Base-by-base conservation (phyloP, 1,140 invertebrate genomes). In the Halictus rubicundus region DNA sequence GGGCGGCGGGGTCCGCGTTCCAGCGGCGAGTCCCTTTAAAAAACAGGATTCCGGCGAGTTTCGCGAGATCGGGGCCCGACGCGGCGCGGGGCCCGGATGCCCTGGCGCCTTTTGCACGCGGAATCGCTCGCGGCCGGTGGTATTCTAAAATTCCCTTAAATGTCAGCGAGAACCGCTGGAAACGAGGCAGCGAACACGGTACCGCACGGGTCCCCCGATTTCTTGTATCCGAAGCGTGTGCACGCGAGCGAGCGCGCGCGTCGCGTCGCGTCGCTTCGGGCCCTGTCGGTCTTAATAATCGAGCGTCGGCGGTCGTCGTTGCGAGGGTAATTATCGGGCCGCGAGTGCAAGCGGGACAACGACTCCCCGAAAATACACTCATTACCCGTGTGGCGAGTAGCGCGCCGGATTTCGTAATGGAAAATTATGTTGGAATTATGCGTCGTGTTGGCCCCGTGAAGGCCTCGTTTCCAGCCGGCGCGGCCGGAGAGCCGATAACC, bases 361-460 rank as follows among this genome's bases (percentile, higher is more conserved):
- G 78, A 49, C 63, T 49, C 39, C 39, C 49, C n/a, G 52, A 72
- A 59, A 70, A 49, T 82, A 52, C 69, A 32, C 60, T 66, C 49
- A 70, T 64, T 69, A 78, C 14, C 32, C 23, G 57, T 12, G 37
- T 19, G 68, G 25, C 42, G 52, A 64, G 61, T 78, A 59, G 69
- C 63, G 54, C 37, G 63, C 27, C 23, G 54, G 49, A 66, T 86
- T 86, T 86, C 83, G 70, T 82, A 86, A 85, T 73, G 79, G 75
- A 60, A 85, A 85, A 86, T 86, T 82, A 85, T 79, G 71, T 82
- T 68, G 63, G 75, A 82, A 85, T 85, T 78, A 82, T 66, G 71
- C 73, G 52, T 27, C 69, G 23, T 37, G 39, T 32, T 32, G 32
- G 39, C 10, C n/a, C n/a, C 16, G 27, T 1, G n/a, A 64, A 69